Percentiles rank a stretch among this genome's conserved stretches.
Conservation (phyloP, 2,888 invertebrate genomes). For the Heteromyza rotundicornis region DNA sequence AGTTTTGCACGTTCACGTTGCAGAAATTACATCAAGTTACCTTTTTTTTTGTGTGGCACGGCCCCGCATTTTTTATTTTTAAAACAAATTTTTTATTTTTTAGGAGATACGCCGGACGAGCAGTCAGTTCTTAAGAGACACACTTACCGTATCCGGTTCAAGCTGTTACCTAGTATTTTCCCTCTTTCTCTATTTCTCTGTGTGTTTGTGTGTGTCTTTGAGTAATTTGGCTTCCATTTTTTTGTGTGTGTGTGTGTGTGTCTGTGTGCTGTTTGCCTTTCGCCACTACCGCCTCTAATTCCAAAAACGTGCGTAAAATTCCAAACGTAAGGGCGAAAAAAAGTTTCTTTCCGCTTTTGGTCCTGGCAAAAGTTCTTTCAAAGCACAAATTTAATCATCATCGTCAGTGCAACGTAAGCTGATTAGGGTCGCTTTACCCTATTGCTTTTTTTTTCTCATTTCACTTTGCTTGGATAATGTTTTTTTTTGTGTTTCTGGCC, state of each 20-base stretch:
- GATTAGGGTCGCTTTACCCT: slow-evolving; percentile 42
- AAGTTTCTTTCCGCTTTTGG: slow-evolving; percentile 15
- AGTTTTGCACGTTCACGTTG: background rate
- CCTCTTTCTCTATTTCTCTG: no score
- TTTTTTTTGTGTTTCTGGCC: no score
- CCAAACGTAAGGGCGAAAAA: no score
- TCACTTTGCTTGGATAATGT: no score
- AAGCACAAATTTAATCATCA: slow-evolving; percentile 48
- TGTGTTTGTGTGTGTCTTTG: no score
- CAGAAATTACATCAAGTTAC: background rate
- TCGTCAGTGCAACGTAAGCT: slow-evolving; percentile 37
- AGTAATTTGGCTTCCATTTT: no score
- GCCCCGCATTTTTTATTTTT: background rate
- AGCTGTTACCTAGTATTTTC: slow-evolving; percentile 4
- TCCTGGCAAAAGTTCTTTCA: no score
- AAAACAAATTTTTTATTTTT: background rate
- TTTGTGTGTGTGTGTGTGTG: no score
- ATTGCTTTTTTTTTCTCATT: no score
- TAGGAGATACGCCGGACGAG: no score
- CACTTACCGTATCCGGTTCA: background rate
- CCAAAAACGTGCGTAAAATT: slow-evolving; percentile 16
- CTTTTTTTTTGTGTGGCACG: background rate
- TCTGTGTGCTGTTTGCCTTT: background rate
- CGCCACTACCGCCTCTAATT: background rate
- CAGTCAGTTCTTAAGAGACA: no score